A percentile compares a stretch with the other conserved stretches of the same genome.
These are phyloP conservation scores for Lichenostomus cassidix DNA, from an alignment of 2,113 vertebrate genomes.

Conservation along the genomic window DNA sequence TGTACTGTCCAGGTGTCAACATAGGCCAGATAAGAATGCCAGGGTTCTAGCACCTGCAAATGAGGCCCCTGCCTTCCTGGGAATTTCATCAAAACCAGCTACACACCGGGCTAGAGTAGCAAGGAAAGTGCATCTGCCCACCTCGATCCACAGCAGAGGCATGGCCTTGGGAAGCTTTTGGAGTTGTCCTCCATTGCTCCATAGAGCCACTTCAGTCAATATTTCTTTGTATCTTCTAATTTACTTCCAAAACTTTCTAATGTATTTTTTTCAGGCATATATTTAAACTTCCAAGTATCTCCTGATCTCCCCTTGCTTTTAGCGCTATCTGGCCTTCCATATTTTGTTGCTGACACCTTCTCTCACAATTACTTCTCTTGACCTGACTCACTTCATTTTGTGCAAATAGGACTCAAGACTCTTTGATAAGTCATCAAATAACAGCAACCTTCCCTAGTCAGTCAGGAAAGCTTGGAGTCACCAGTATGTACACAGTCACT, in stretches of 20 bases:
- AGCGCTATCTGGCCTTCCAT: not conserved
- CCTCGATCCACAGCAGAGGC: not conserved
- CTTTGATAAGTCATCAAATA: slow-evolving; percentile 29
- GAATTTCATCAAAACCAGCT: not conserved
- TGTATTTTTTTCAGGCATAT: not conserved
- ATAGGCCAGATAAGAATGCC: not conserved
- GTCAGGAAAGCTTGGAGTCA: slow-evolving; percentile 17
- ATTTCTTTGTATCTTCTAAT: not conserved
- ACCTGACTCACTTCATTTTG: not conserved
- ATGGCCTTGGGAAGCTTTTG: not conserved
- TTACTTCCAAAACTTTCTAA: not conserved
- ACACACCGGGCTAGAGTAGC: not conserved
- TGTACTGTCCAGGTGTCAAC: not conserved
- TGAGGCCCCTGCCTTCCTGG: not conserved
- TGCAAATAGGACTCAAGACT: slow-evolving; percentile 18
- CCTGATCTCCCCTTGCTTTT: not conserved
- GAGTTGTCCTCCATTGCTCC: not conserved
- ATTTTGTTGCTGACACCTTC: not conserved
- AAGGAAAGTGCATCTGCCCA: not conserved
- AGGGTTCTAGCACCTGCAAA: not conserved
- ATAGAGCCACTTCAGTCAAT: not conserved
- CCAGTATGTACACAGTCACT: not conserved
- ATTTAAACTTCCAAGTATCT: not conserved
- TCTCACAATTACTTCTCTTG: not conserved
- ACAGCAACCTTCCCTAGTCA: slow-evolving; percentile 43